phyloP scores from a whole-genome alignment of 2,797 vertebrate species.

The Myotis daubentonii region DNA sequence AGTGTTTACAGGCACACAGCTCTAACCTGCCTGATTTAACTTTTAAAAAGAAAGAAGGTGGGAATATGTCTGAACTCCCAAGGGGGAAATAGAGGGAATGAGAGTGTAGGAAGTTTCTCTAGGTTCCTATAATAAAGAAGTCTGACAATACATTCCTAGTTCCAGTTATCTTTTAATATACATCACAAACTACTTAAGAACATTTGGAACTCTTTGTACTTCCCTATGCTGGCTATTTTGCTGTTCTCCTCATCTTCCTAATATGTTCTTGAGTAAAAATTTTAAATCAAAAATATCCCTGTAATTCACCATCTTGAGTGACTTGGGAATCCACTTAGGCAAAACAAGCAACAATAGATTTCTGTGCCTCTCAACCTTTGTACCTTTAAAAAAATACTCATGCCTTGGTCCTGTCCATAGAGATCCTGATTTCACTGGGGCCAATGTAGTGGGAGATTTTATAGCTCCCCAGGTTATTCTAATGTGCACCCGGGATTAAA shows the following conservation, averaged over 20 bases:
- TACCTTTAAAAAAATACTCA: background rate
- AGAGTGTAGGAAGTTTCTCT: background rate
- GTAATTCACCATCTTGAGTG: background rate
- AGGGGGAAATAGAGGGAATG: background rate
- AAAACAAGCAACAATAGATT: background rate
- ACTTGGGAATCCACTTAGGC: background rate
- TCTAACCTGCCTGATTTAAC: background rate
- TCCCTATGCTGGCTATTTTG: background rate
- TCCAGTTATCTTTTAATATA: slow-evolving; percentile 30
- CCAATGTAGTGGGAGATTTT: background rate
- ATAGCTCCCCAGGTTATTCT: background rate
- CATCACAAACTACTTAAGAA: background rate
- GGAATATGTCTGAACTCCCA: background rate
- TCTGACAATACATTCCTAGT: background rate
- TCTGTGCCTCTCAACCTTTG: background rate
- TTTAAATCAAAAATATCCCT: background rate
- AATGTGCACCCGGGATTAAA: background rate
- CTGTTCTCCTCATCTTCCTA: background rate
- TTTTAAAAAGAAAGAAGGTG: background rate
- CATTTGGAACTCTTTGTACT: background rate
- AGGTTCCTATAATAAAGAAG: background rate
- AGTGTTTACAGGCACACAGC: background rate
- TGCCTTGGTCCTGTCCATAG: background rate
- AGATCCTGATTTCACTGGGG: background rate
- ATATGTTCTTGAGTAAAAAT: background rate